phyloP scores from a whole-genome alignment of 2,113 vertebrate species.

The Pteropus alecto region DNA sequence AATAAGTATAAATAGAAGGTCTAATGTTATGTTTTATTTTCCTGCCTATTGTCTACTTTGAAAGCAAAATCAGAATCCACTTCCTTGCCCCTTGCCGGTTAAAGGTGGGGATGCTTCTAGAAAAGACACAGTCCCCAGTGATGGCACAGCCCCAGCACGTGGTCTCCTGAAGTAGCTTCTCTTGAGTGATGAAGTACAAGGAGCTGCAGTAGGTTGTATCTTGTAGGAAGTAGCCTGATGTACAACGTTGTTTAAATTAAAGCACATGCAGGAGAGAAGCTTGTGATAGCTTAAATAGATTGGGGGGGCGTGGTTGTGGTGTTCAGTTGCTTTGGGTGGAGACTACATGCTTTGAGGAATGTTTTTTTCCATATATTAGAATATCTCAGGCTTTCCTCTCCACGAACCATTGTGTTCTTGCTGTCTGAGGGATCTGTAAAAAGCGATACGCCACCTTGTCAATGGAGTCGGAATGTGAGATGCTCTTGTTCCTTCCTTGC shows the following conservation, averaged over 20 bases:
- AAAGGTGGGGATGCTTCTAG: neutral
- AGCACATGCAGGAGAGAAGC: neutral
- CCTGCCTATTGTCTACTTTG: neutral
- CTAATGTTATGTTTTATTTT: neutral
- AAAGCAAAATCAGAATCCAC: neutral
- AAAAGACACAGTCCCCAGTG: accelerated
- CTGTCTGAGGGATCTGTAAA: neutral
- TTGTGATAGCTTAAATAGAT: neutral
- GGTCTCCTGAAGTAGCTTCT: neutral
- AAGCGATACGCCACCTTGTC: neutral
- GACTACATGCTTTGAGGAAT: neutral
- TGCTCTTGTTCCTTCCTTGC: conserved; percentile 5
- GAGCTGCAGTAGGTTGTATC: neutral
- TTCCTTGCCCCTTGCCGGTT: neutral
- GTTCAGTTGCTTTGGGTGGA: neutral
- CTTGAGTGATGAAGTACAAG: neutral
- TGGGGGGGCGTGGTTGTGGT: neutral
- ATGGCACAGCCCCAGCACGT: neutral
- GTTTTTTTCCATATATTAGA: neutral
- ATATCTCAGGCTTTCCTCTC: neutral
- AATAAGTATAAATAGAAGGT: neutral
- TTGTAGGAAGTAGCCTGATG: neutral
- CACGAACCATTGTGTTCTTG: neutral
- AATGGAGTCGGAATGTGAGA: neutral
- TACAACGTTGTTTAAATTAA: neutral